Conservation (phyloP, 2,797 vertebrate species). For the Sternotherus odoratus region DNA sequence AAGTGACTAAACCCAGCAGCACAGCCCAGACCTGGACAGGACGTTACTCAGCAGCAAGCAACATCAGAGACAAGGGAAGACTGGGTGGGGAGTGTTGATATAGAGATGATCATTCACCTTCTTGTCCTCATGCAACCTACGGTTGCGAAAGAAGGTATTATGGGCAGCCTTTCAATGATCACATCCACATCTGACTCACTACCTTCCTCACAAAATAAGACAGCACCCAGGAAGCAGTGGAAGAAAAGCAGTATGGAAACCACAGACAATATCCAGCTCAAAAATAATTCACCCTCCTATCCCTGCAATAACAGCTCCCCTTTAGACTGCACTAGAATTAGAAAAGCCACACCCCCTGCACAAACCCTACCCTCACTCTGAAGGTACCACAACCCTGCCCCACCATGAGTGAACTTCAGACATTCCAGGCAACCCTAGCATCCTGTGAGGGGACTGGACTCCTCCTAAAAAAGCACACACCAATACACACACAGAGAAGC, state of each 20-base stretch:
- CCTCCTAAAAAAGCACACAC: fast-evolving
- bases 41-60: not conserved
- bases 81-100: not conserved
- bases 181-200: not conserved
- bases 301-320: not conserved
- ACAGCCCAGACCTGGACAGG: not conserved
- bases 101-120: not conserved
- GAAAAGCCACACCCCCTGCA: not conserved
- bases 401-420: not conserved
- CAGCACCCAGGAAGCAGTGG: not conserved
- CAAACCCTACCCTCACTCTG: not conserved
- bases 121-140: constrained; percentile 43
- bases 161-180: not conserved
- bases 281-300: not conserved
- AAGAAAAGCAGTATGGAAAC: not conserved
- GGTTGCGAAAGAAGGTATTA: not conserved
- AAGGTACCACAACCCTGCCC: not conserved
- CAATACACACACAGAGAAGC: not conserved
- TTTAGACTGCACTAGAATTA: not conserved
- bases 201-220: not conserved
- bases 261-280: not conserved
- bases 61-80: fast-evolving
- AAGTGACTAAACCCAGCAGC: not conserved
- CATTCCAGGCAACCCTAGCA: not conserved
- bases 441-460: too few relatives aligned